Base-by-base conservation (phyloP, 2,113 vertebrate species). In the Montifringilla adamsi region DNA sequence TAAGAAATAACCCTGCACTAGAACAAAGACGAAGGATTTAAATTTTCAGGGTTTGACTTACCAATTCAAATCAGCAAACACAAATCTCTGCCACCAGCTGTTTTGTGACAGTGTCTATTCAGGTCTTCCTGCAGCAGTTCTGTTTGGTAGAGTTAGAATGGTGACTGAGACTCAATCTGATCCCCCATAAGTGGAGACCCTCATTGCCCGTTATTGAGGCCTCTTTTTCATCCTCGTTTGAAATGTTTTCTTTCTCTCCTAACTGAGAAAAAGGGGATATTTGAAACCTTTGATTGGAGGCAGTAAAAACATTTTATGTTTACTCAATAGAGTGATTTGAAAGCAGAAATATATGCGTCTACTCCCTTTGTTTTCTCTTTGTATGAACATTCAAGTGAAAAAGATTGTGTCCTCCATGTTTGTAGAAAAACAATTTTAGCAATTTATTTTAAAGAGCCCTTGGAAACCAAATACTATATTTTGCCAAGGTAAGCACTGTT, bases 401-500 rank as follows among this genome's bases (percentile, higher is more conserved):
- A 91, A 31, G 23, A 75, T 86, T 96, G 87, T 87, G 43, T 78
- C 58, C 47, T 83, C 31, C 14, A 26, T 2, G 0, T 91, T 72
- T 69, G 74, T 49, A 90, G 44, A 89, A 87, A 95, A 96, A 63
- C 12, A 93, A 84, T 81, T 90, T 83, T 77, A 83, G 27, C 77
- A 84, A 93, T 81, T 93, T 91, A 73, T 92, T 96, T 94, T 9
- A 69, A 91, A 84, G 55, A 76, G 41, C 91, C 62, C 72, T 92
- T 83, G 39, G 84, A 95, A 90, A 85, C 53, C 17, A 89, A 83
- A 78, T 49, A 76, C 77, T 92, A 17, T 62, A 59, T 85, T 91
- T 95, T 95, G 37, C 75, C 70, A 77, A 95, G 55, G 59, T 58
- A 92, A 85, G 77, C 64, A 63, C n/a, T 89, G 94, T 77, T 76